Base-by-base conservation (phyloP, 2,113 vertebrate species). In the Nyctereutes procyonoides region DNA sequence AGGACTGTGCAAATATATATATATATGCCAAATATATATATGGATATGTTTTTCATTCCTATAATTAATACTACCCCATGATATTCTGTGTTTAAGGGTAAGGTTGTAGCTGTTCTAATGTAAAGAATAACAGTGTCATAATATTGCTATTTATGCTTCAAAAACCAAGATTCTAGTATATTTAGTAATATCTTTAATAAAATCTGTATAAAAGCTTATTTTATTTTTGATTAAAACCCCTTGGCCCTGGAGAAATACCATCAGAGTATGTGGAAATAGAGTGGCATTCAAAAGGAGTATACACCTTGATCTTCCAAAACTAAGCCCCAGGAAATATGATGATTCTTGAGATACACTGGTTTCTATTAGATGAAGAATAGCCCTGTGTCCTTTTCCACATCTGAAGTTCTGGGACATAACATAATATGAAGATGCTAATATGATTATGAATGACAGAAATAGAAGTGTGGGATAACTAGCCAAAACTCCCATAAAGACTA, bases 241-340 rank as follows among this genome's bases (percentile, higher is more conserved):
- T 73, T 32, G 5, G 16, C 5, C 12, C 28, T 32, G 0, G 38
- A 62, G 6, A 13, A 43, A 73, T 71, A 30, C 14, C 53, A 77
- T 20, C 4, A 76, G 30, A 67, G 0, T 2, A 38, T 30, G 5
- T 15, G 11, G 30, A 32, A 71, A 15, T 15, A 0, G 3, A 60
- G 1, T 35, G 7, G 4, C 5, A 14, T 19, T 60, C 38, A n/a
- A 8, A n/a, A 67, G 19, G 60, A 7, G 0, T 43, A 6, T 60
- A 9, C 6, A 51, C 12, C 5, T 93, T 56, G 10, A 14, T 81
- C 16, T 93, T 81, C 38, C 60, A 32, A 38, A 86, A n/a, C 0
- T 65, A 35, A 67, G 11, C 5, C 22, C 28, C 16, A 55, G 10
- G 19, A 30, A 9, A 15, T 82, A 22, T 48, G n/a, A 67, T n/a